Conservation (phyloP, 2,888 invertebrate species). For the Caenorhabditis sp. region DNA sequence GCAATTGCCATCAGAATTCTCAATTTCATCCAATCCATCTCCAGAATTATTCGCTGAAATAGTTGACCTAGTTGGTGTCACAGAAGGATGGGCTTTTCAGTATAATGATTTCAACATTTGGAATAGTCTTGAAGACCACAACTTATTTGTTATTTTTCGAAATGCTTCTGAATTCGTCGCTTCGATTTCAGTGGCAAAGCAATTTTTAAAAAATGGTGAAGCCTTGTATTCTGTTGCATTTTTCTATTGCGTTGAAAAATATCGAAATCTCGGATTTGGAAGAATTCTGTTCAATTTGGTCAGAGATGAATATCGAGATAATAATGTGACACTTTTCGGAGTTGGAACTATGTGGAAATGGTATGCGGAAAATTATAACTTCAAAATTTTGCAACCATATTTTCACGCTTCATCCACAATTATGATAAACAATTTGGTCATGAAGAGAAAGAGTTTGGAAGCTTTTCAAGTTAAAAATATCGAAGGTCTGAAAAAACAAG, state of each 20-base stretch:
- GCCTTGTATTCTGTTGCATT: conserved; percentile 11
- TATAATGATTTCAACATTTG: conserved; percentile 14
- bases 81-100: conserved; percentile 21
- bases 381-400: conserved; percentile 8
- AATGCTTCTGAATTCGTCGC: conserved; percentile 6
- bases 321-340: conserved; percentile 8
- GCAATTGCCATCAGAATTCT: background rate
- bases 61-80: background rate
- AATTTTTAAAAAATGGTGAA: conserved; percentile 2
- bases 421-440: background rate
- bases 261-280: conserved; percentile 6
- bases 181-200: conserved; percentile 11
- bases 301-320: conserved; percentile 5
- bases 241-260: conserved; percentile 11
- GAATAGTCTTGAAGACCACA: conserved; percentile 5
- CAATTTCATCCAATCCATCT: conserved; percentile 7
- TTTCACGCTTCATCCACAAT: conserved; percentile 7
- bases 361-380: conserved; percentile 8
- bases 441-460: background rate
- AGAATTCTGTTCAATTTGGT: conserved; percentile 8
- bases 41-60: conserved; percentile 3
- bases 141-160: conserved; percentile 9
- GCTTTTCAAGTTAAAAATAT: background rate
- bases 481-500: background rate
- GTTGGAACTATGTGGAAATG: conserved; percentile 21